Base-by-base conservation (phyloP, 2,113 vertebrate species). In the Rallus limicola region DNA sequence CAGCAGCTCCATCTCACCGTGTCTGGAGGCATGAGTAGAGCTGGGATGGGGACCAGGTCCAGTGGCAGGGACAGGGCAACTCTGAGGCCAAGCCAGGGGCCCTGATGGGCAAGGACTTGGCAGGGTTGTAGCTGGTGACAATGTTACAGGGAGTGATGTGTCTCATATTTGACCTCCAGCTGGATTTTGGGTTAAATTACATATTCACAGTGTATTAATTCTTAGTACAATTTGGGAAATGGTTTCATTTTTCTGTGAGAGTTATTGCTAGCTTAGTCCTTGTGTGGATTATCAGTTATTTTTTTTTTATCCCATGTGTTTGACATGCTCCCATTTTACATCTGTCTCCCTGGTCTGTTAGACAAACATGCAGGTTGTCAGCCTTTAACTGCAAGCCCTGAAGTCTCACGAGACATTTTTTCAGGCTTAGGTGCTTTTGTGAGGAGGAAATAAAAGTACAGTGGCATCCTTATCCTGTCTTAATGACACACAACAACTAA, bases 81-180 rank as follows among this genome's bases (percentile, higher is more conserved):
- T 76, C 50, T 0, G 0, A 36, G 40, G 48, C 62, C 28, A 21
- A 38, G 38, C 28, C 25, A 16, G 23, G 40, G 19, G 20, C n/a
- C 28, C 21, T 0, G 3, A 5, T 24, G 46, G 28, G 26, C 0
- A 0, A 48, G 14, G 16, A 24, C 11, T 58, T 76, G 50, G 7
- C 20, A 75, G 65, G 34, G 29, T 29, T 79, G n/a, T 34, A 53
- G 58, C n/a, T 88, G 40, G 7, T 85, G 36, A 16, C 33, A 68
- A 21, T 0, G 0, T 72, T 69, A 12, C 0, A 0, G 24, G 34
- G 11, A 53, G 36, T 10, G 20, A 23, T 72, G 19, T 0, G 0
- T 91, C 31, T 74, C 42, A 6, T 46, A 17, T 56, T 62, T 46
- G 42, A 65, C 59, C 6, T 84, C 21, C 91, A 76, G 46, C 5